These are phyloP conservation scores for Alcis repandata DNA, from an alignment of 2,888 invertebrate species.

Conservation along the genomic window DNA sequence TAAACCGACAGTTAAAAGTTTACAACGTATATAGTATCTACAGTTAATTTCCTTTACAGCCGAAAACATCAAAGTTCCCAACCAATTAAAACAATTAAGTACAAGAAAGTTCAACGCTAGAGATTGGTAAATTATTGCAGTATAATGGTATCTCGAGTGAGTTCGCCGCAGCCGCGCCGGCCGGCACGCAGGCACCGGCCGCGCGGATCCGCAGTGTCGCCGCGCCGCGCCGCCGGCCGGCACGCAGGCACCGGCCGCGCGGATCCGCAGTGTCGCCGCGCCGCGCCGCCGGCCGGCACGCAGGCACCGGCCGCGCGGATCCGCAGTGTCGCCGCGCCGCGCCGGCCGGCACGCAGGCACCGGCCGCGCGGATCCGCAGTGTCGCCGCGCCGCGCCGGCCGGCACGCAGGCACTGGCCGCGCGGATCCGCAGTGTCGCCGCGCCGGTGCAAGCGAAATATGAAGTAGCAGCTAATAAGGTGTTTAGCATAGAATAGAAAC, in stretches of 20 bases:
- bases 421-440: too few relatives aligned
- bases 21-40: conserved; percentile 5
- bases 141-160: neutral
- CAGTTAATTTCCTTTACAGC: conserved; percentile 16
- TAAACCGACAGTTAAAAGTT: conserved; percentile 14
- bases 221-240: neutral
- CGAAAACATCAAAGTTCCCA: conserved; percentile 40
- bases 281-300: too few relatives aligned
- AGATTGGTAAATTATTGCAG: conserved; percentile 40
- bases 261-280: too few relatives aligned
- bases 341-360: too few relatives aligned
- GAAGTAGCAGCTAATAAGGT: neutral
- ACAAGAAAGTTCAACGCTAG: conserved; percentile 40
- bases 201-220: neutral
- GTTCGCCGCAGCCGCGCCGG: neutral
- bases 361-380: too few relatives aligned
- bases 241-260: too few relatives aligned
- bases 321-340: too few relatives aligned
- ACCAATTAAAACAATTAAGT: conserved; percentile 47
- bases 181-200: neutral
- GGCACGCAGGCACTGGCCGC: too few relatives aligned
- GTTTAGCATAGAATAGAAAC: too few relatives aligned
- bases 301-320: too few relatives aligned
- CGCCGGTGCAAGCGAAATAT: too few relatives aligned
- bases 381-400: too few relatives aligned